A percentile compares a stretch with the other conserved stretches of the same genome.
Conservation (phyloP, 2,888 invertebrate species). For the Macropis europaea region DNA sequence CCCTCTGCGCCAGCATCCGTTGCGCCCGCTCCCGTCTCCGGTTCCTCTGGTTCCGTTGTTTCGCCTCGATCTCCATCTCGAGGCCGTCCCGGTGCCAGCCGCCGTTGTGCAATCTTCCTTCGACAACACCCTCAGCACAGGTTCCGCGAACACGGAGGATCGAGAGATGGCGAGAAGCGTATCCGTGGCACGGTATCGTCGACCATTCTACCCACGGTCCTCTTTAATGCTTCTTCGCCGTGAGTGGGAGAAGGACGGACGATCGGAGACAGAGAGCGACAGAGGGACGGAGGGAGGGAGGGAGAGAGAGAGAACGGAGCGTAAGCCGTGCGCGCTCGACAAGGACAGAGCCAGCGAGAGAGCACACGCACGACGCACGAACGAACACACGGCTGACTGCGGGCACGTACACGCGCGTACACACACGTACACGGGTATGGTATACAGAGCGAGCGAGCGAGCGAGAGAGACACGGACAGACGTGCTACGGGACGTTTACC, state of each 20-base stretch:
- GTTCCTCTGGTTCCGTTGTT: slow-evolving; percentile 91
- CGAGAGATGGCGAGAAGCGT: slow-evolving; percentile 38
- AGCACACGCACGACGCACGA: neutral
- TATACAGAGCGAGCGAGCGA: neutral
- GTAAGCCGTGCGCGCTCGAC: neutral
- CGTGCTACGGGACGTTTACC: slow-evolving; percentile 59
- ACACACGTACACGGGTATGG: too few relatives aligned
- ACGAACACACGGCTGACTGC: too few relatives aligned
- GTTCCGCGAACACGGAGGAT: slow-evolving; percentile 3
- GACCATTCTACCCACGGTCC: slow-evolving; percentile 55
- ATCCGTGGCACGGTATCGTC: slow-evolving; percentile 48
- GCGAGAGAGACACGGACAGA: slow-evolving; percentile 30
- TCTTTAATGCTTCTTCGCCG: slow-evolving; percentile 40
- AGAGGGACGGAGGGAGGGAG: neutral
- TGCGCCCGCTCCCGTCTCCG: slow-evolving; percentile 94
- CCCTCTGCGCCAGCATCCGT: slow-evolving; percentile 93
- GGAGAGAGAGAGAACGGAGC: slow-evolving; percentile 2
- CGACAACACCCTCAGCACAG: slow-evolving; percentile 14
- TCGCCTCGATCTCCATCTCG: slow-evolving; percentile 90
- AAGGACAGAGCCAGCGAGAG: neutral
- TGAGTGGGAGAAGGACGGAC: slow-evolving; percentile 6
- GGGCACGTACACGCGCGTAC: too few relatives aligned
- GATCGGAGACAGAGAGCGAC: neutral
- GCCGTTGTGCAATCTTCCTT: too few relatives aligned
- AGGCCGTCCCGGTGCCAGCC: slow-evolving; percentile 20